These are phyloP conservation scores for Brevimyrus niger DNA, from an alignment of 2,113 vertebrate species.

Conservation along the genomic window DNA sequence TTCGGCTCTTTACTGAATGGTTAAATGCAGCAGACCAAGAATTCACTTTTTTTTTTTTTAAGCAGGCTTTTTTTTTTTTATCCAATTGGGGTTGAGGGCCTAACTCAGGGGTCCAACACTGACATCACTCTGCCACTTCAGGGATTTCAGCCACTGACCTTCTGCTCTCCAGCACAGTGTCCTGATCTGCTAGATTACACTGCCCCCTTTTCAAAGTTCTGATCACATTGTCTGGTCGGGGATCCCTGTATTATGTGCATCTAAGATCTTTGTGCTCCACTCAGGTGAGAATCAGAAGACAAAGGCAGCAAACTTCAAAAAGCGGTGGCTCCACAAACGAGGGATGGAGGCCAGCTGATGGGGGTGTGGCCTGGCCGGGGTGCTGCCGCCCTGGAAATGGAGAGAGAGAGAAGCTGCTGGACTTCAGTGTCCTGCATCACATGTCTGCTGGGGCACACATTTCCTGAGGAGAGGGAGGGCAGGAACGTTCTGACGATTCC, in stretches of 20 bases:
- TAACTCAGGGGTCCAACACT: not conserved
- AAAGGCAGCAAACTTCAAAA: constrained; percentile 68
- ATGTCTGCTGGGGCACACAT: constrained; percentile 50
- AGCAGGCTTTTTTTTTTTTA: too few species aligned
- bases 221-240: not conserved
- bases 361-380: not conserved
- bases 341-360: constrained; percentile 38
- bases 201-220: too few species aligned
- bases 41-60: too few species aligned
- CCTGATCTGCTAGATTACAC: not conserved
- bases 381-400: not conserved
- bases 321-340: constrained; percentile 63
- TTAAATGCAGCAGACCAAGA: too few species aligned
- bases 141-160: not conserved
- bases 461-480: not conserved
- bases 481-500: not conserved
- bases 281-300: constrained; percentile 66
- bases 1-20: too few species aligned
- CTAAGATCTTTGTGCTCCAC: not conserved
- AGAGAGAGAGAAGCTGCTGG: not conserved
- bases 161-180: not conserved
- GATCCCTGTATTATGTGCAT: not conserved
- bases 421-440: constrained; percentile 42
- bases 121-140: not conserved
- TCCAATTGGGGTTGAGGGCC: too few species aligned